A percentile compares a stretch with the other conserved stretches of the same genome.
phyloP scores from a whole-genome alignment of 2,888 invertebrate species.

The Allolobophora icterica region DNA sequence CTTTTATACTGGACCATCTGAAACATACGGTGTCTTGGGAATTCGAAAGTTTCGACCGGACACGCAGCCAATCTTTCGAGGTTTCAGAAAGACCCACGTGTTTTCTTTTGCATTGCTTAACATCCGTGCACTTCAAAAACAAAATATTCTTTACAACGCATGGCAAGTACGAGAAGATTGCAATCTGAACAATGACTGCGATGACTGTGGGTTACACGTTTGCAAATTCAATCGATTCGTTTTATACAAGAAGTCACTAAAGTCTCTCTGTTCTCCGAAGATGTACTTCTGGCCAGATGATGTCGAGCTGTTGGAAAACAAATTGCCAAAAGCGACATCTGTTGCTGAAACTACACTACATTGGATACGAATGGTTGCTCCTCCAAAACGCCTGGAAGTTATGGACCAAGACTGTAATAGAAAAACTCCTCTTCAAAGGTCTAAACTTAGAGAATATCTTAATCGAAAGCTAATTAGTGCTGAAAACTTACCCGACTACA shows the following conservation, averaged over 20 bases:
- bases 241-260: slow-evolving; percentile 28
- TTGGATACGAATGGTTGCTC: not conserved
- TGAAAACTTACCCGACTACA: not conserved
- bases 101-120: slow-evolving; percentile 33
- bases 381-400: not conserved
- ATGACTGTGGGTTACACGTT: slow-evolving; percentile 31
- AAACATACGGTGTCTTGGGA: slow-evolving; percentile 32
- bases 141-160: slow-evolving; percentile 30
- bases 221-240: slow-evolving; percentile 38
- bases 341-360: not conserved
- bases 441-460: not conserved
- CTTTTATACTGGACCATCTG: slow-evolving; percentile 20
- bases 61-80: not conserved
- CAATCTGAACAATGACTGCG: slow-evolving; percentile 35
- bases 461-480: not conserved
- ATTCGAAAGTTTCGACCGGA: not conserved
- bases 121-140: slow-evolving; percentile 21
- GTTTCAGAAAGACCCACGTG: slow-evolving; percentile 38
- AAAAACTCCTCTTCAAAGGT: not conserved
- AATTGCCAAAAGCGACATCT: not conserved
- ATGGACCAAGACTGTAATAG: not conserved
- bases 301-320: not conserved
- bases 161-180: slow-evolving; percentile 38
- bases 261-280: not conserved
- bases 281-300: slow-evolving; percentile 20